phyloP scores from a whole-genome alignment of 2,113 vertebrate species.

The Sander vitreus region DNA sequence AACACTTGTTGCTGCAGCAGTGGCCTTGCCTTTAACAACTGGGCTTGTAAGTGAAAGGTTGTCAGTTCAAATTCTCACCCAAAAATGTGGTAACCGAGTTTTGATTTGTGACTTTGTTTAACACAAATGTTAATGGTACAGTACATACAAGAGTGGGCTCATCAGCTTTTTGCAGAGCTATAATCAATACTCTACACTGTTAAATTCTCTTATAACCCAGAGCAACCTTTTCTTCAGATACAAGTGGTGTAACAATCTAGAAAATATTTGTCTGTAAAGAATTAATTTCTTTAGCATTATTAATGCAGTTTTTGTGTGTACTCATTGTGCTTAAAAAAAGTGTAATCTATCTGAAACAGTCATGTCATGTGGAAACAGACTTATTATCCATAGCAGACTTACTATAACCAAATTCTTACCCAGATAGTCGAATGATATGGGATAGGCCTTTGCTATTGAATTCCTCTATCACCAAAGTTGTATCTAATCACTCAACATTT shows the following conservation, averaged over 20 bases:
- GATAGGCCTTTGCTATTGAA: background rate
- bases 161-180: background rate
- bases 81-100: background rate
- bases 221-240: background rate
- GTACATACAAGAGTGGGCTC: background rate
- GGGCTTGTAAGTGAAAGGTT: background rate
- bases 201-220: background rate
- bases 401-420: no score
- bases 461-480: background rate
- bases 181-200: background rate
- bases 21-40: background rate
- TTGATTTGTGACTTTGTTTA: background rate
- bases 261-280: no score
- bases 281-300: no score
- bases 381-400: no score
- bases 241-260: background rate
- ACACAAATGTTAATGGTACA: background rate
- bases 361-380: no score
- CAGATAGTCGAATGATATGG: background rate
- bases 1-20: constrained; percentile 56
- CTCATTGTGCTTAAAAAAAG: no score
- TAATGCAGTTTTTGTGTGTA: no score
- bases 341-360: no score
- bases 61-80: background rate
- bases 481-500: background rate